phyloP scores from a whole-genome alignment of 2,113 vertebrate species.

The Mormyrus lacerda region DNA sequence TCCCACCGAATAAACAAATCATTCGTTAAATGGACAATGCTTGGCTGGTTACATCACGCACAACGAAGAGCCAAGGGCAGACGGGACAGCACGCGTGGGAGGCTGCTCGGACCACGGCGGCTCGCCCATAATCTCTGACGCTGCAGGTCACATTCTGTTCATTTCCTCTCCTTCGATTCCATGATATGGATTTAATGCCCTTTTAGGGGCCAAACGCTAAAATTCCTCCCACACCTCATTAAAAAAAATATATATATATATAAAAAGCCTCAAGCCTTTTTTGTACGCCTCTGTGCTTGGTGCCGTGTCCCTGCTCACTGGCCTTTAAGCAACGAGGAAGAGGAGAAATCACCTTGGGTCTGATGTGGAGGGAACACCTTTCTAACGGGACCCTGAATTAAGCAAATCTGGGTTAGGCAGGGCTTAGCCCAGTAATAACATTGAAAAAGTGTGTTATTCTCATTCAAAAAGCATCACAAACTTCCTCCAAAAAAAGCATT shows the following conservation, averaged over 20 bases:
- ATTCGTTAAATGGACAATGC: neutral
- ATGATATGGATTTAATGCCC: constrained; percentile 27
- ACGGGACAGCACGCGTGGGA: neutral
- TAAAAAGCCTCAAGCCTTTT: neutral
- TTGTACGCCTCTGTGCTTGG: neutral
- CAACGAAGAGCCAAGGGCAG: neutral
- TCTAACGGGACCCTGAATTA: neutral
- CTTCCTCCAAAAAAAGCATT: neutral
- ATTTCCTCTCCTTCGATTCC: constrained; percentile 30
- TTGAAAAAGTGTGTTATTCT: neutral
- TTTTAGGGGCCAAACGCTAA: constrained; percentile 14
- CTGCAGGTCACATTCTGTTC: constrained; percentile 17
- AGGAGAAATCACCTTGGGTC: neutral
- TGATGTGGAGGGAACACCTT: neutral
- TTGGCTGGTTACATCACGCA: neutral
- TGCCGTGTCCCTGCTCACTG: neutral
- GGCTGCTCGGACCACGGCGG: neutral
- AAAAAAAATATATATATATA: too few species aligned
- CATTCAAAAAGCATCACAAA: neutral
- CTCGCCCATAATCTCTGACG: neutral
- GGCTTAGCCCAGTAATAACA: neutral
- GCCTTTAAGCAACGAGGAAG: neutral
- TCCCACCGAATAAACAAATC: neutral
- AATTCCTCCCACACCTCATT: neutral
- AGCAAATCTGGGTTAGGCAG: neutral